These are phyloP conservation scores for Oryzias celebensis DNA, from an alignment of 2,113 vertebrate species.

Conservation along the genomic window DNA sequence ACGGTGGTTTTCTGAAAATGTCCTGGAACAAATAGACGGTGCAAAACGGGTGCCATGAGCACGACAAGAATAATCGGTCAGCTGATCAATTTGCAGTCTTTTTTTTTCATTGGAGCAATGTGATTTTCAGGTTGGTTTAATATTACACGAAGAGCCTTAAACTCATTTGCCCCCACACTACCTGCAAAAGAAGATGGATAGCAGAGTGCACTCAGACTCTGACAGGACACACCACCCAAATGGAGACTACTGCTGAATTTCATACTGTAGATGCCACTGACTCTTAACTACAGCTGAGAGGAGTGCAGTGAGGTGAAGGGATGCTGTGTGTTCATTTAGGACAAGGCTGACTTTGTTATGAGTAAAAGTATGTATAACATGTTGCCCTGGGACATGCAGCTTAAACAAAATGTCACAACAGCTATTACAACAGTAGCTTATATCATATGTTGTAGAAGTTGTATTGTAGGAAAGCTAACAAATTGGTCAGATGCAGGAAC, in stretches of 20 bases:
- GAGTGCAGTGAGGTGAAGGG: not conserved
- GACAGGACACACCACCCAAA: slow-evolving; percentile 40
- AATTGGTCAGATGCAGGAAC: too few relatives aligned
- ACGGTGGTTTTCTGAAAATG: too few relatives aligned
- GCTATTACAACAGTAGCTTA: slow-evolving; percentile 1
- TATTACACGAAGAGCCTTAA: slow-evolving; percentile 56
- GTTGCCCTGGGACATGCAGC: slow-evolving; percentile 20
- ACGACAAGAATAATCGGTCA: too few relatives aligned
- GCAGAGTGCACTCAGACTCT: slow-evolving; percentile 56
- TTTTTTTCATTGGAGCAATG: not conserved
- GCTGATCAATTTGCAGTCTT: not conserved
- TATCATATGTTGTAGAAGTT: not conserved
- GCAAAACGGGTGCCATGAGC: too few relatives aligned
- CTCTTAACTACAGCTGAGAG: slow-evolving; percentile 29
- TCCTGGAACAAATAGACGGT: too few relatives aligned
- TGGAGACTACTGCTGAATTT: slow-evolving; percentile 28
- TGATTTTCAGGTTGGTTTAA: slow-evolving; percentile 35
- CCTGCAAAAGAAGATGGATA: slow-evolving; percentile 34
- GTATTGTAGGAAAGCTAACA: not conserved
- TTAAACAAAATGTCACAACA: slow-evolving; percentile 44
- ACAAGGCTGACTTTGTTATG: slow-evolving; percentile 17
- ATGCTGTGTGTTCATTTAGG: slow-evolving; percentile 24
- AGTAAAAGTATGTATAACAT: slow-evolving; percentile 30
- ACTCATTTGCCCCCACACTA: slow-evolving; percentile 43
- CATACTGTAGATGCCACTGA: slow-evolving; percentile 38